Evolutionary conservation across 2,113 vertebrate species (phyloP).

Genomic region (Tauraco erythrolophus): DNA sequence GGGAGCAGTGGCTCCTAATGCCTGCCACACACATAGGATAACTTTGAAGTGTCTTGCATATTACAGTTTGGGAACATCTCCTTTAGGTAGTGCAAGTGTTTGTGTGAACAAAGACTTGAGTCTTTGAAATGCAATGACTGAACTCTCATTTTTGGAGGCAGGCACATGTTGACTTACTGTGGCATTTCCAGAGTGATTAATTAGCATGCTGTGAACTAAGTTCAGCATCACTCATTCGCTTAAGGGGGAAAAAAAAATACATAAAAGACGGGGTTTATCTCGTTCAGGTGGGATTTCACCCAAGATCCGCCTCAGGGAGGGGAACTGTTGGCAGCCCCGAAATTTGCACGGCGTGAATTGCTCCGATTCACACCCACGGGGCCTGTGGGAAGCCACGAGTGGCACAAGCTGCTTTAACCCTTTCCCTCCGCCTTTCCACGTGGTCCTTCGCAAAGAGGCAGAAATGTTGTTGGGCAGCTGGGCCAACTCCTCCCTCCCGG

Average conservation of each 20-base stretch:
- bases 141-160: not conserved
- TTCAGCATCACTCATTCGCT: not conserved
- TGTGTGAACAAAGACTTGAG: not conserved
- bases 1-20: not conserved
- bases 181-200: not conserved
- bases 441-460: not conserved
- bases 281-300: not conserved
- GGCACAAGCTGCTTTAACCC: not conserved
- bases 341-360: not conserved
- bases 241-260: not conserved
- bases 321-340: not conserved
- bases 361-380: not conserved
- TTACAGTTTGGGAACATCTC: not conserved
- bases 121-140: not conserved
- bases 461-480: not conserved
- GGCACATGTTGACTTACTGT: not conserved
- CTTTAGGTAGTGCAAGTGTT: not conserved
- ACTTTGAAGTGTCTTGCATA: not conserved
- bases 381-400: not conserved
- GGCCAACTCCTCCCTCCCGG: not conserved
- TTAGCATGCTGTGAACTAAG: not conserved
- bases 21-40: not conserved
- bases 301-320: not conserved
- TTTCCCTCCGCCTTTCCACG: not conserved
- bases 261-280: accelerated